These are phyloP conservation scores for Galeruca laticollis DNA, from an alignment of 2,888 invertebrate species.

Conservation along the genomic window DNA sequence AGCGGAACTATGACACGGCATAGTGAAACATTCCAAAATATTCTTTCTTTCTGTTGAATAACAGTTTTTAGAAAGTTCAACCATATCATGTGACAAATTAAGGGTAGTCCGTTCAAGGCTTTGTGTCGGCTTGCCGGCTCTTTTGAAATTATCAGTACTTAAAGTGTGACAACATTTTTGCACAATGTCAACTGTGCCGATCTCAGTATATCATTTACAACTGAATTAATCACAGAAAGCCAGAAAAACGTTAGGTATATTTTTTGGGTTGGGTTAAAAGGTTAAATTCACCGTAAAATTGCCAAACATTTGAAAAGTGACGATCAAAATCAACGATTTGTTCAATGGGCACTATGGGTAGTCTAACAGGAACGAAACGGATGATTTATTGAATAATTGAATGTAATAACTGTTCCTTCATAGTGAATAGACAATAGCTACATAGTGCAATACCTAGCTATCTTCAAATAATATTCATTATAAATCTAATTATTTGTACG, in stretches of 20 bases:
- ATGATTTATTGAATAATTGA: no score
- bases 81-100: conserved; percentile 29
- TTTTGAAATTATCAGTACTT: conserved; percentile 30
- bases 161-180: conserved; percentile 29
- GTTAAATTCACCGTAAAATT: conserved; percentile 21
- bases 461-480: no score
- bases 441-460: no score
- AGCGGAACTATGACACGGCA: not conserved
- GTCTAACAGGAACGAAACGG: no score
- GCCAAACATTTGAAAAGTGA: conserved; percentile 2
- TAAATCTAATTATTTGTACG: no score
- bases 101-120: conserved; percentile 19
- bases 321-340: not conserved
- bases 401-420: no score
- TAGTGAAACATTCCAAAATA: conserved; percentile 1
- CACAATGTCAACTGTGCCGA: conserved; percentile 24
- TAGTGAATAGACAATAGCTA: no score
- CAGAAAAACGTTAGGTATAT: conserved; percentile 14
- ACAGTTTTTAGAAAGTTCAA: conserved; percentile 10
- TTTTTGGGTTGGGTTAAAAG: conserved; percentile 14
- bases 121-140: conserved; percentile 13
- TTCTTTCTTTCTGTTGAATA: conserved; percentile 1
- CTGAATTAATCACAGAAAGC: conserved; percentile 30
- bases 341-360: no score
- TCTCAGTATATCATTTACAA: conserved; percentile 30